Percentiles rank a stretch among this genome's conserved stretches.
Conservation (phyloP, 2,113 vertebrate species). For the Psittacula cyanocephala region DNA sequence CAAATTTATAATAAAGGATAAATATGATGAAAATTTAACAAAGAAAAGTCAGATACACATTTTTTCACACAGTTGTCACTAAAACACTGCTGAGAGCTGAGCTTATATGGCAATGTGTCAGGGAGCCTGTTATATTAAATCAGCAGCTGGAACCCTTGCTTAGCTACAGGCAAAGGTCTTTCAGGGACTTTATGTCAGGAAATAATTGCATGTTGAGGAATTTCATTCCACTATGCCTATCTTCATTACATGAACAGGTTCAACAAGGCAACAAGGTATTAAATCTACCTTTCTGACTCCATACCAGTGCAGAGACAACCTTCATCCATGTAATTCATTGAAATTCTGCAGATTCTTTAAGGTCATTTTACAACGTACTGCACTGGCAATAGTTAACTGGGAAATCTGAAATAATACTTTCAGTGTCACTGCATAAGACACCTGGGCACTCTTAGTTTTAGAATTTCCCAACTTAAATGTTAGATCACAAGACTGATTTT, state of each 20-base stretch:
- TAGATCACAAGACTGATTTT: not conserved
- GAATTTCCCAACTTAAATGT: not conserved
- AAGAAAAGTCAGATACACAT: not conserved
- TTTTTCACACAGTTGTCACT: not conserved
- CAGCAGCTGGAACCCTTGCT: not conserved
- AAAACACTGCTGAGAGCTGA: not conserved
- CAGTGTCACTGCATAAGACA: not conserved
- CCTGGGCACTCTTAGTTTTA: not conserved
- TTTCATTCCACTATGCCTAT: not conserved
- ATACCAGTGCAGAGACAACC: not conserved
- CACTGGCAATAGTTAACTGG: not conserved
- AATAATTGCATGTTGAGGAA: not conserved
- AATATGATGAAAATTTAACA: not conserved
- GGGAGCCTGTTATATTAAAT: not conserved
- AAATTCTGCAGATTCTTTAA: not conserved
- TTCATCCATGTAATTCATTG: accelerated
- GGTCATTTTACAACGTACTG: not conserved
- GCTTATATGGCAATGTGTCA: not conserved
- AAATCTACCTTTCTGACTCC: not conserved
- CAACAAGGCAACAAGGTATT: not conserved
- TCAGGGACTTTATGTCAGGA: not conserved
- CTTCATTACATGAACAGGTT: not conserved
- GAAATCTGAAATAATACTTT: not conserved
- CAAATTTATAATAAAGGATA: not conserved
- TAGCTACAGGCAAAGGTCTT: not conserved